phyloP scores from a whole-genome alignment of 2,113 vertebrate species.

The Calidris pygmaea region DNA sequence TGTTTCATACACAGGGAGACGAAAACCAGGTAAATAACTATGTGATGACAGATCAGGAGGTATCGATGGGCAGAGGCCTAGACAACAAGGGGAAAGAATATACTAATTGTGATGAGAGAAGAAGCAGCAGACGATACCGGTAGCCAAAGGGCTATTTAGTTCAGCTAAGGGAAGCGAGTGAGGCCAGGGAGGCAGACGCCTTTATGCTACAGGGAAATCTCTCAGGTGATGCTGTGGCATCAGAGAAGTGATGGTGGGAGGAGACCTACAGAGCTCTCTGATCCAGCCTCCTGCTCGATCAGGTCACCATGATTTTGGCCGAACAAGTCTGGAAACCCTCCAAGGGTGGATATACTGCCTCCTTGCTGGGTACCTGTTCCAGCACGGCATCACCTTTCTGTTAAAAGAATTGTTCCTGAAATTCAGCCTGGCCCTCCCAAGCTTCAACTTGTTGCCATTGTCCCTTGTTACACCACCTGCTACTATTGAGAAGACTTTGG shows the following conservation, averaged over 20 bases:
- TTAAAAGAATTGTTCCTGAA: background rate
- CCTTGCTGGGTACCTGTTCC: background rate
- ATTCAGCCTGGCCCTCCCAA: background rate
- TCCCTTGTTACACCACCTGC: background rate
- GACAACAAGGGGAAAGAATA: background rate
- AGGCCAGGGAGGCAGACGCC: background rate
- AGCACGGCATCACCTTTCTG: background rate
- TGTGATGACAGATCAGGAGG: background rate
- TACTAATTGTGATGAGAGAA: background rate
- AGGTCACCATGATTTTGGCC: background rate
- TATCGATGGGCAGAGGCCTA: background rate
- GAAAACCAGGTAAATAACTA: conserved; percentile 5
- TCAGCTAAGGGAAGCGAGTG: background rate
- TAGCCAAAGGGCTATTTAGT: background rate
- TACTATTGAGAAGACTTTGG: background rate
- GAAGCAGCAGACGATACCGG: background rate
- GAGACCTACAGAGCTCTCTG: background rate
- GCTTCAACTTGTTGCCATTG: background rate
- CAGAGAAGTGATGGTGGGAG: background rate
- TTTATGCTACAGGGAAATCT: background rate
- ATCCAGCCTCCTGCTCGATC: background rate
- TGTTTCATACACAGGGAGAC: background rate
- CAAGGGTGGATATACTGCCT: background rate
- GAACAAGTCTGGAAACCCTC: background rate
- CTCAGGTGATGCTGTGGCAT: background rate